Conservation (phyloP, 1,140 invertebrate genomes). For the Zaprionus capensis region DNA sequence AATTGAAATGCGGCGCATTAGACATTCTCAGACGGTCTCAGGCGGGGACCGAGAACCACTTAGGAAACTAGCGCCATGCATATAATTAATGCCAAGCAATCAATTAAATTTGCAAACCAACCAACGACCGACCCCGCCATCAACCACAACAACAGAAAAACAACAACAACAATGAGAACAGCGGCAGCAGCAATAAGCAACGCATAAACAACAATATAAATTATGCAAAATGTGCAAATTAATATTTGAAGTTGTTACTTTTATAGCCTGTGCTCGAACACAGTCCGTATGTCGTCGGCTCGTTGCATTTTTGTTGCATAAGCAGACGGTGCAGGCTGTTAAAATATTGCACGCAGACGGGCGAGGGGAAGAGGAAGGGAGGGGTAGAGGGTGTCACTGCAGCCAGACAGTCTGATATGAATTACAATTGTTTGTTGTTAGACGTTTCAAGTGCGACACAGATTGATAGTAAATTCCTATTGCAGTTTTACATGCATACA, state of each 20-base stretch:
- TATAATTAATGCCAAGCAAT: conserved; percentile 71
- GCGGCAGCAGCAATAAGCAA: conserved; percentile 11
- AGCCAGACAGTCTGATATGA: conserved; percentile 59
- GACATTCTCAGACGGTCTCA: conserved; percentile 30
- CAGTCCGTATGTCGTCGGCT: not conserved
- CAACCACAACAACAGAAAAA: conserved; percentile 1
- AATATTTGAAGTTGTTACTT: conserved; percentile 63
- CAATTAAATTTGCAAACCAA: conserved; percentile 60
- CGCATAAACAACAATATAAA: conserved; percentile 63
- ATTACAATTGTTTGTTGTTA: conserved; percentile 58
- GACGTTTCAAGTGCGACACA: conserved; percentile 30
- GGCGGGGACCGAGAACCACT: conserved; percentile 46
- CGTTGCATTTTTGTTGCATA: conserved; percentile 61
- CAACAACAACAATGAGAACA: conserved; percentile 4
- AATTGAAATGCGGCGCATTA: conserved; percentile 56
- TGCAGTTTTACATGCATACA: conserved; percentile 5
- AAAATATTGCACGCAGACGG: conserved; percentile 42
- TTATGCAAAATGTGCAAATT: conserved; percentile 76
- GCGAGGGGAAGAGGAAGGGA: not conserved
- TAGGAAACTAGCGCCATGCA: conserved; percentile 48
- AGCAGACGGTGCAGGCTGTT: conserved; percentile 29
- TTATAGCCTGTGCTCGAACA: conserved; percentile 47
- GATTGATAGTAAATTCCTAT: conserved; percentile 19
- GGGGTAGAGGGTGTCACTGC: not conserved
- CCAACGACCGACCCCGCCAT: conserved; percentile 12